These are phyloP conservation scores for Seriola quinqueradiata DNA, from an alignment of 2,113 vertebrate genomes.

Conservation along the genomic window DNA sequence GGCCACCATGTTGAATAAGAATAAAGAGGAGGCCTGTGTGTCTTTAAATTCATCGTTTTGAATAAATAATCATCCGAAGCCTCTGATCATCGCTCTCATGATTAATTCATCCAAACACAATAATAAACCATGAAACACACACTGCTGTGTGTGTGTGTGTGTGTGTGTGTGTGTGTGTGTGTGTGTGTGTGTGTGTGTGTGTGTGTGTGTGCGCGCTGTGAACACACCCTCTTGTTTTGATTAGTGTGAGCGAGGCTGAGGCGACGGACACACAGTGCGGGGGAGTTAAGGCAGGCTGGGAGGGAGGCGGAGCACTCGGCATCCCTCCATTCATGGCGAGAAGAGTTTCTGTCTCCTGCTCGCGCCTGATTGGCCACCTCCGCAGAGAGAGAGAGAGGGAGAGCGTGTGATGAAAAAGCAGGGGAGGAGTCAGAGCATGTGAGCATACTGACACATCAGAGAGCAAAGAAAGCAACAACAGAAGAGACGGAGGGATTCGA, in stretches of 20 bases:
- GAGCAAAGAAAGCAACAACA: conserved; percentile 50
- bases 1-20: background rate
- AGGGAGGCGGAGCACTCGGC: conserved; percentile 50
- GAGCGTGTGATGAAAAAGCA: conserved; percentile 47
- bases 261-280: background rate
- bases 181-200: conserved; percentile 19
- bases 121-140: conserved; percentile 45
- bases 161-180: conserved; percentile 21
- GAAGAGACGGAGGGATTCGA: conserved; percentile 14
- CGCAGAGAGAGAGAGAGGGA: conserved; percentile 22
- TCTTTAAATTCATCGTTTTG: background rate
- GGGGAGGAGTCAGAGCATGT: conserved; percentile 66
- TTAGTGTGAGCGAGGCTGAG: conserved; percentile 41
- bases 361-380: conserved; percentile 69
- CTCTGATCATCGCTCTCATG: conserved; percentile 62
- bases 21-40: background rate
- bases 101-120: conserved; percentile 68
- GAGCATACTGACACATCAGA: conserved; percentile 69
- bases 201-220: conserved; percentile 13
- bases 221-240: conserved; percentile 65
- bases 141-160: conserved; percentile 5
- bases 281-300: background rate
- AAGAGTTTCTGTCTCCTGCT: conserved; percentile 55
- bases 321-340: conserved; percentile 81
- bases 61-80: conserved; percentile 32